Conservation (phyloP, 2,113 vertebrate genomes). For the Pandion haliaetus region DNA sequence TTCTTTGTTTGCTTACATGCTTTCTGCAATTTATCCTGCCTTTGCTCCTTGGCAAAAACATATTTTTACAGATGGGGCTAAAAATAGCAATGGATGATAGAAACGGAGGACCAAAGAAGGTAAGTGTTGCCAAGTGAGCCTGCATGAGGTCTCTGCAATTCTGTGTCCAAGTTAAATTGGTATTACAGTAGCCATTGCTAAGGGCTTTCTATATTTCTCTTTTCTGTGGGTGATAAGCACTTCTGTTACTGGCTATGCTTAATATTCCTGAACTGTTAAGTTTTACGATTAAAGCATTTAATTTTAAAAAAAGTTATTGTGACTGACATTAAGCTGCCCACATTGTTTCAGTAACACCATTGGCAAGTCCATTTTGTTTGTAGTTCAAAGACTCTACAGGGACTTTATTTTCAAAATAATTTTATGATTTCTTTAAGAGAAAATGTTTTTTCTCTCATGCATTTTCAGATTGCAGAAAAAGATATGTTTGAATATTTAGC, state of each 20-base stretch:
- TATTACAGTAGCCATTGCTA: background rate
- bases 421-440: background rate
- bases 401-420: background rate
- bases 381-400: background rate
- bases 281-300: background rate
- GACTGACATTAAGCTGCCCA: background rate
- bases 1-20: slow-evolving; percentile 17
- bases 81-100: slow-evolving; percentile 20
- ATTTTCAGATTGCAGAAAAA: background rate
- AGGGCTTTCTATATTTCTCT: background rate
- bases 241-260: background rate
- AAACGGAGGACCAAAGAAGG: background rate
- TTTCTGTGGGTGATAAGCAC: background rate
- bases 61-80: slow-evolving; percentile 50
- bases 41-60: slow-evolving; percentile 23
- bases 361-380: background rate
- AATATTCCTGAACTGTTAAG: background rate
- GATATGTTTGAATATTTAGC: background rate
- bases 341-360: background rate
- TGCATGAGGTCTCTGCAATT: background rate
- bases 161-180: background rate
- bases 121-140: background rate
- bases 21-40: slow-evolving; percentile 11
- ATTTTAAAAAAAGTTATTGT: background rate
- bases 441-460: background rate